These are phyloP conservation scores for Acromyrmex echinatior DNA, from an alignment of 1,140 invertebrate species.

Conservation along the genomic window DNA sequence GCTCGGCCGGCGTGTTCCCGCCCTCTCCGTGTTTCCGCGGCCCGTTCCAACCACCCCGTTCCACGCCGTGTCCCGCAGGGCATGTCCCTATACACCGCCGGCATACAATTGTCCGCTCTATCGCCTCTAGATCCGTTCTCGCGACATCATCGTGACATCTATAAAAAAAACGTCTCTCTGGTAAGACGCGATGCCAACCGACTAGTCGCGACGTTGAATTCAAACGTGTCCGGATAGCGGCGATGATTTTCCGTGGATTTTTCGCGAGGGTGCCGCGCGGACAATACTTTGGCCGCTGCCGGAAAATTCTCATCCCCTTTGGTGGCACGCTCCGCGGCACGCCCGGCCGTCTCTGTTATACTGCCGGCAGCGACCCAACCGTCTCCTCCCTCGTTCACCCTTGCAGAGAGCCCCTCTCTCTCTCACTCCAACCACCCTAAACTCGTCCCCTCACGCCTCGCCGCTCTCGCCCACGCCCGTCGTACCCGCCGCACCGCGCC, in stretches of 20 bases:
- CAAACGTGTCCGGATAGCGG: background rate
- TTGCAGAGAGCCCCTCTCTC: constrained; percentile 52
- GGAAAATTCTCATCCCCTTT: constrained; percentile 86
- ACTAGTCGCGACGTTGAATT: background rate
- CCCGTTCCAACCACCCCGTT: constrained; percentile 86
- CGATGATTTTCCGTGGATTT: constrained; percentile 69
- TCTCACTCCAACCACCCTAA: constrained; percentile 53
- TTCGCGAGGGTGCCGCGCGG: constrained; percentile 63
- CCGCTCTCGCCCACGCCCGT: constrained; percentile 62
- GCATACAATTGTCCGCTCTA: constrained; percentile 78
- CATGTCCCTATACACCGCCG: constrained; percentile 83
- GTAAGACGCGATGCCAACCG: background rate
- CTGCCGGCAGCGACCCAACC: constrained; percentile 84
- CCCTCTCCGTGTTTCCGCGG: constrained; percentile 86
- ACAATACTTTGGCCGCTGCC: constrained; percentile 82
- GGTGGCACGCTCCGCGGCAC: constrained; percentile 87
- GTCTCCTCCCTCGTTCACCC: constrained; percentile 68
- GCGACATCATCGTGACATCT: rapidly evolving
- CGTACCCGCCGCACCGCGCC: constrained; percentile 50
- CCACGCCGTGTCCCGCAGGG: constrained; percentile 86
- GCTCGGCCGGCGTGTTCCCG: constrained; percentile 81
- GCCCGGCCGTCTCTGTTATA: constrained; percentile 87
- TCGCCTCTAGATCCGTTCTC: constrained; percentile 26
- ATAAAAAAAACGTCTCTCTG: constrained; percentile 81
- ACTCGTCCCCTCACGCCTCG: constrained; percentile 56